Base-by-base conservation (phyloP, 2,797 vertebrate species). In the Amazona ochrocephala region DNA sequence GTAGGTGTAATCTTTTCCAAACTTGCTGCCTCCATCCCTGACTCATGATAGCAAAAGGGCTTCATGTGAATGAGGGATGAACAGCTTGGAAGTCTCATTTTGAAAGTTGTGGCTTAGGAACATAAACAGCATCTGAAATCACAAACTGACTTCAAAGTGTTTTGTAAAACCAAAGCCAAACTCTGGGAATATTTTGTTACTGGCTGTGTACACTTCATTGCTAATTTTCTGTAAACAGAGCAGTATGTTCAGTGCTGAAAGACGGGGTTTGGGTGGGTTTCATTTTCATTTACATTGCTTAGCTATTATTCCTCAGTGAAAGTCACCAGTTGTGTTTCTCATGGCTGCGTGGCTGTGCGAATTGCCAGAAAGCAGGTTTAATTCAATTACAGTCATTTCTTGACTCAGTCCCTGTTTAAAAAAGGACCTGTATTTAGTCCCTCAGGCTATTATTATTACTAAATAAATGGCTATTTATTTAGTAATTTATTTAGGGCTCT, bases 111-210 rank as follows among this genome's bases (percentile, higher is more conserved):
- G 95, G 34, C 91, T 84, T 60, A 76, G 95, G 91, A 94, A 91
- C 73, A 70, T 84, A 94, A 94, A 97, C 89, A 96, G 92, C 94
- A 94, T 96, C 94, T 96, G 95, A 96, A 94, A 87, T 68, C 4
- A 13, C 96, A 88, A 94, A 91, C 87, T 93, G 87, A 90, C 85
- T 96, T 87, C 56, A 83, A 78, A 87, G 76, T 68, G 67, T 67
- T 91, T 37, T 72, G 39, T 62, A 70, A 84, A 93, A 72, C 42
- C 76, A 64, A 70, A 96, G 94, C 96, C 96, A 96, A 65, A 37
- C 61, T 73, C 81, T 13, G 74, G 23, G 79, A 91, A 27, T 78
- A 30, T 94, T 94, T 92, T 78, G 73, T 89, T 76, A 26, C 66
- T 71, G 77, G 50, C 74, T 95, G 87, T 95, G 84, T 95, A 92